Evolutionary conservation across 1,140 invertebrate species (phyloP).

Genomic region (Nephotettix cincticeps): DNA sequence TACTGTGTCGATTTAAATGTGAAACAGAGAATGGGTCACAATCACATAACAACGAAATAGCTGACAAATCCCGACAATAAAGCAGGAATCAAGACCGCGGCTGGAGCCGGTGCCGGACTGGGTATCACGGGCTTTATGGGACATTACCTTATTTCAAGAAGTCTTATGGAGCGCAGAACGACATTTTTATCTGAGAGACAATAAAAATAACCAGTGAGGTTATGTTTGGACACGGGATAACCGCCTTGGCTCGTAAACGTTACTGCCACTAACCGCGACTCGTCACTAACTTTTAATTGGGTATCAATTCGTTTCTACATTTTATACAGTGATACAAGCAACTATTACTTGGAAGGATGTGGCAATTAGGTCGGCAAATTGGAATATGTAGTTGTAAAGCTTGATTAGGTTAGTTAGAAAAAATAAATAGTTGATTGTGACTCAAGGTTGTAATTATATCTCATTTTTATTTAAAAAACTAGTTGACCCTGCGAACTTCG

Average conservation of each 20-base stretch:
- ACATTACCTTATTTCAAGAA: slow-evolving; percentile 10
- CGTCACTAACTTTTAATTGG: background rate
- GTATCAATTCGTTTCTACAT: no score
- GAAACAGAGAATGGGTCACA: no score
- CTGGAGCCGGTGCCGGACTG: background rate
- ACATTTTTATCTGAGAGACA: slow-evolving; percentile 9
- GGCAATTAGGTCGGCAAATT: no score
- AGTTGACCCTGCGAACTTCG: no score
- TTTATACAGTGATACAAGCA: no score
- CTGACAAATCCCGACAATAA: slow-evolving; percentile 2
- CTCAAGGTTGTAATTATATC: no score
- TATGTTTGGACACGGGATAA: background rate
- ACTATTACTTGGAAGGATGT: no score
- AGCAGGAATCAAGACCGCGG: background rate
- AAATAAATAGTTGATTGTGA: no score
- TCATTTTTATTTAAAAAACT: no score
- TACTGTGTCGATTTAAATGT: no score
- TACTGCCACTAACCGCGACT: background rate
- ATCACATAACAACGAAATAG: background rate
- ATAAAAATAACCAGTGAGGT: slow-evolving; percentile 1
- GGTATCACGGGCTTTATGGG: background rate
- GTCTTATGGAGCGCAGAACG: slow-evolving; percentile 5
- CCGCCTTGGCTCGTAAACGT: background rate
- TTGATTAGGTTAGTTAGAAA: no score
- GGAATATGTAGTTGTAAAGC: no score